phyloP scores from a whole-genome alignment of 1,140 invertebrate genomes.

The Odontomachus brunneus region DNA sequence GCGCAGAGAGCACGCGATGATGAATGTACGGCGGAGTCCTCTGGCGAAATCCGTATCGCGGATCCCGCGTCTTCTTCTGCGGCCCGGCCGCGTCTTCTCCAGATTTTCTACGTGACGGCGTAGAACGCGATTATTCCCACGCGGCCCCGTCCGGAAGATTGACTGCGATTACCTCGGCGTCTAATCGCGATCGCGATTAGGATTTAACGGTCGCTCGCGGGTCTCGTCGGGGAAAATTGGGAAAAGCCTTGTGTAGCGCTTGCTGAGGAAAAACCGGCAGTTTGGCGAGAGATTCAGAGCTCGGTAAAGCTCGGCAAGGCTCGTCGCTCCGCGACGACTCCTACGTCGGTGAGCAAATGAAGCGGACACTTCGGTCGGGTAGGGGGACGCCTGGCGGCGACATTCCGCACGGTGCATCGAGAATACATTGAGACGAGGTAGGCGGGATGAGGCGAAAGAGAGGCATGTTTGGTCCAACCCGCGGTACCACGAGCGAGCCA shows the following conservation, averaged over 20 bases:
- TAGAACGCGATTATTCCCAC: not conserved
- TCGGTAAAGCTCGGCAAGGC: no score
- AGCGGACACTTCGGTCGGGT: constrained; percentile 20
- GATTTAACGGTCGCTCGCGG: no score
- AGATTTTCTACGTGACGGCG: constrained; percentile 1
- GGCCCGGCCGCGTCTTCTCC: no score
- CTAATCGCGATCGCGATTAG: constrained; percentile 1
- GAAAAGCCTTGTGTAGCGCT: no score
- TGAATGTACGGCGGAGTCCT: constrained; percentile 67
- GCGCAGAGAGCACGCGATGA: constrained; percentile 66
- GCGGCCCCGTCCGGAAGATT: not conserved
- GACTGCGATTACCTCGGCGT: not conserved
- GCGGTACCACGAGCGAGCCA: constrained; percentile 43
- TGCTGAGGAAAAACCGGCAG: not conserved
- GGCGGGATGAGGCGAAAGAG: constrained; percentile 64
- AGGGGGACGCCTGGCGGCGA: constrained; percentile 6
- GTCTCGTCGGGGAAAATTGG: no score
- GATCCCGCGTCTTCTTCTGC: not conserved
- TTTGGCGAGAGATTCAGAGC: not conserved
- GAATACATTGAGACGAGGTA: constrained; percentile 52
- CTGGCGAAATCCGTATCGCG: constrained; percentile 31
- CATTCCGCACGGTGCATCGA: constrained; percentile 44
- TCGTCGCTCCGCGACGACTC: constrained; percentile 1
- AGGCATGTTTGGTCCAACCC: constrained; percentile 49
- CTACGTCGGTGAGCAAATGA: constrained; percentile 27